Percentiles rank a stretch among this genome's conserved stretches.
phyloP scores from a whole-genome alignment of 2,888 invertebrate species.

The Scrobipalpa costella region DNA sequence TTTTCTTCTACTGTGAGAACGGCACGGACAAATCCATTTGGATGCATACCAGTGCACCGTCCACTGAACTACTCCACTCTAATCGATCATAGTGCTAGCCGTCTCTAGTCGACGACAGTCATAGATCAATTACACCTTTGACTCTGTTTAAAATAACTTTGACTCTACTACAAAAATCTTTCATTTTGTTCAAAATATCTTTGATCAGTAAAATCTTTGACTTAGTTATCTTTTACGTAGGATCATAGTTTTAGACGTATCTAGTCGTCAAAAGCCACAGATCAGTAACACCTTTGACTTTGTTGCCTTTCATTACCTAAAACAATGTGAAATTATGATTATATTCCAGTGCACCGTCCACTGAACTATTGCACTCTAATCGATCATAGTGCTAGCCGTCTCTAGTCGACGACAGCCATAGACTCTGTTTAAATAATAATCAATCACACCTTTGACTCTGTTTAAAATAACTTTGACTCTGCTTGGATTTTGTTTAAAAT shows the following conservation, averaged over 20 bases:
- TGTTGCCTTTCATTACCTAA: neutral
- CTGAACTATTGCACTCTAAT: neutral
- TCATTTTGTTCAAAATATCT: too few species aligned
- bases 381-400: slow-evolving; percentile 10
- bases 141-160: neutral
- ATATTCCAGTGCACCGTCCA: slow-evolving; percentile 8
- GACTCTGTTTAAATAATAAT: neutral
- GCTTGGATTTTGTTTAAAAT: too few species aligned
- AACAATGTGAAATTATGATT: neutral
- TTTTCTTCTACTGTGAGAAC: neutral
- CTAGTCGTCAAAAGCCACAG: too few species aligned
- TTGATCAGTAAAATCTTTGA: too few species aligned
- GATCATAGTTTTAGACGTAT: too few species aligned
- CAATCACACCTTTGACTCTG: neutral
- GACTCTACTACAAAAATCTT: too few species aligned
- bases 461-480: neutral
- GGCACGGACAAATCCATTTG: slow-evolving; percentile 16
- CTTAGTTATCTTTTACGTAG: too few species aligned
- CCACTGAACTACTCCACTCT: slow-evolving; percentile 18
- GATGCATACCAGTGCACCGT: slow-evolving; percentile 12
- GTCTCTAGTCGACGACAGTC: neutral
- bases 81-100: slow-evolving; percentile 19
- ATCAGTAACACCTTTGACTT: neutral
- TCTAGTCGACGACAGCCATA: neutral
- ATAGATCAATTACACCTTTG: neutral